These are phyloP conservation scores for Nomada ferruginata DNA, from an alignment of 2,888 invertebrate species.

Conservation along the genomic window DNA sequence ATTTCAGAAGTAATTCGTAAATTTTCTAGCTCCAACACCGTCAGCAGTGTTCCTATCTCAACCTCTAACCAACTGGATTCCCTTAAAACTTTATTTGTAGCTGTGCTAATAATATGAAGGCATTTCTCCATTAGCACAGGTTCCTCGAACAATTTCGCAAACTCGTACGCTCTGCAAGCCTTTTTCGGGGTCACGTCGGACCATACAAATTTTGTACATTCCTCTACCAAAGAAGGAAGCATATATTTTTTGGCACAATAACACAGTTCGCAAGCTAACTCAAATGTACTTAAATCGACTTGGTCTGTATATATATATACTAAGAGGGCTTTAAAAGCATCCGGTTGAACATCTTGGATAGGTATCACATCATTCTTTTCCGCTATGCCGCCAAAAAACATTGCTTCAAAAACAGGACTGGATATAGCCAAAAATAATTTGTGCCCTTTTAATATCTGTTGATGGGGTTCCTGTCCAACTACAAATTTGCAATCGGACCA, in stretches of 20 bases:
- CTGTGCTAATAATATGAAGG: conserved; percentile 91
- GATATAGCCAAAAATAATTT: conserved; percentile 94
- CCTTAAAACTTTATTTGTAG: conserved; percentile 90
- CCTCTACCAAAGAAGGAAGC: conserved; percentile 92
- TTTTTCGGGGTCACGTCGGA: conserved; percentile 91
- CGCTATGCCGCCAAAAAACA: conserved; percentile 94
- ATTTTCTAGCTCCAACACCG: conserved; percentile 90
- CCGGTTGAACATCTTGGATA: conserved; percentile 93
- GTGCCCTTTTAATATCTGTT: conserved; percentile 90
- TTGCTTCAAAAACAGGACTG: conserved; percentile 94
- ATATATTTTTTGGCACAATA: conserved; percentile 96
- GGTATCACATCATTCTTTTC: conserved; percentile 91
- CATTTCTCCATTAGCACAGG: conserved; percentile 92
- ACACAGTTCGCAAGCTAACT: conserved; percentile 94
- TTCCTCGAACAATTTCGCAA: conserved; percentile 94
- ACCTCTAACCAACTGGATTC: conserved; percentile 92
- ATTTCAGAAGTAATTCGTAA: conserved; percentile 91
- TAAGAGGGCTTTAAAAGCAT: conserved; percentile 92
- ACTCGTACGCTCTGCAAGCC: conserved; percentile 94
- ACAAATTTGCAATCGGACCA: conserved; percentile 94
- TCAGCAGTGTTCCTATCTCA: conserved; percentile 90
- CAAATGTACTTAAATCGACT: conserved; percentile 92
- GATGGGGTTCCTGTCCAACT: conserved; percentile 91
- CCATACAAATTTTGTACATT: conserved; percentile 94
- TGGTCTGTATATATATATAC: conserved; percentile 93